A percentile compares a stretch with the other conserved stretches of the same genome.
Conservation (phyloP, 2,113 vertebrate species). For the Bubo bubo region DNA sequence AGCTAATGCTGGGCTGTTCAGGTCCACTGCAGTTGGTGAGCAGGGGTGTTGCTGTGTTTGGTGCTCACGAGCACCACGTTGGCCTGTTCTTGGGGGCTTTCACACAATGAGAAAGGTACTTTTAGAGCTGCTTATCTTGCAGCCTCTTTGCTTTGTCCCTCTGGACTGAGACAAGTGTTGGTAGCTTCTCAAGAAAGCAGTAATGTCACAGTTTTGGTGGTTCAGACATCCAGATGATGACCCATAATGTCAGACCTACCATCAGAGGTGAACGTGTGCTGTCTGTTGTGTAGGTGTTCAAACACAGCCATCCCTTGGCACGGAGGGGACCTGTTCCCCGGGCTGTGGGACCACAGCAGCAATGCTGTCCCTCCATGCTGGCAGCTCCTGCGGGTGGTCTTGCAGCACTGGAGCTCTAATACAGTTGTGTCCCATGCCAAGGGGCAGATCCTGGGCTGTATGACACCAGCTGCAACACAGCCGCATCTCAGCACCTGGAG, state of each 20-base stretch:
- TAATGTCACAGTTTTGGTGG: not conserved
- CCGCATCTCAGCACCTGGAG: fast-evolving
- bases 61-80: fast-evolving
- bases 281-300: not conserved
- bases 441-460: not conserved
- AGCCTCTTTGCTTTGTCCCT: not conserved
- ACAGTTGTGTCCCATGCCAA: fast-evolving
- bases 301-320: not conserved
- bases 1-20: not conserved
- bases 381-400: not conserved
- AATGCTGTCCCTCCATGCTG: not conserved
- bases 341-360: not conserved
- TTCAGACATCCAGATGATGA: not conserved
- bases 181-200: not conserved
- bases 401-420: not conserved
- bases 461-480: not conserved
- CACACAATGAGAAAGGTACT: not conserved
- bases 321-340: fast-evolving
- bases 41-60: not conserved
- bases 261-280: not conserved
- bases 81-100: not conserved
- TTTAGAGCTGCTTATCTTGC: not conserved
- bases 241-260: fast-evolving
- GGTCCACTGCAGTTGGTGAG: fast-evolving
- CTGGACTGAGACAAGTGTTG: not conserved